Conservation (phyloP, 2,797 vertebrate species). For the Mycteria americana region DNA sequence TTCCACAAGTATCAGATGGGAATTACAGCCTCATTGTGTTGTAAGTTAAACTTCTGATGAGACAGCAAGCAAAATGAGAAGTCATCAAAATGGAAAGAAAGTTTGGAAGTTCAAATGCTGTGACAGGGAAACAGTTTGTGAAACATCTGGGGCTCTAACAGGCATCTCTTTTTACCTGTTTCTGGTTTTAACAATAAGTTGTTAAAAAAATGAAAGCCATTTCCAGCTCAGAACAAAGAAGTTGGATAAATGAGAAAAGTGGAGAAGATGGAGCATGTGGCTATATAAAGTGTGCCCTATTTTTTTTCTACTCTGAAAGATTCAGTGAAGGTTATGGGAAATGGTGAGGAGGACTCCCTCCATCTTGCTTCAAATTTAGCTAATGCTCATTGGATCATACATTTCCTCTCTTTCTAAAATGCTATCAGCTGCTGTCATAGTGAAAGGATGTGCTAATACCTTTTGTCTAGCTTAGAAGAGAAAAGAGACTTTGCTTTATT, state of each 20-base stretch:
- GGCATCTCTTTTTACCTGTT: background rate
- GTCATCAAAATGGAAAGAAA: background rate
- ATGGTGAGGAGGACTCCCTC: background rate
- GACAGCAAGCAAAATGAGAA: background rate
- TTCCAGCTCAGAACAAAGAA: background rate
- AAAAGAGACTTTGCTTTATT: background rate
- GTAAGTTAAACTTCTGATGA: background rate
- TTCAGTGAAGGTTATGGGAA: background rate
- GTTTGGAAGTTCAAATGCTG: background rate
- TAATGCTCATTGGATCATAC: background rate
- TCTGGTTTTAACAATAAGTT: background rate
- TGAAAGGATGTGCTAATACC: background rate
- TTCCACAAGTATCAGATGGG: background rate
- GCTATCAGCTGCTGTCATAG: background rate
- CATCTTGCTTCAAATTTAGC: conserved; percentile 20
- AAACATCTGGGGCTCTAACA: background rate
- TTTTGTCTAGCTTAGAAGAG: background rate
- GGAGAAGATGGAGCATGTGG: background rate
- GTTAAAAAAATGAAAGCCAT: background rate
- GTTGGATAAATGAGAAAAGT: conserved; percentile 20
- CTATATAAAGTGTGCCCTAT: conserved; percentile 18
- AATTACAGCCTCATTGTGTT: background rate
- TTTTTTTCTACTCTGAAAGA: background rate
- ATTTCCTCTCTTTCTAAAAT: background rate
- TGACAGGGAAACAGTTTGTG: background rate